Base-by-base conservation (phyloP, 2,797 vertebrate genomes). In the Cyprinella venusta region DNA sequence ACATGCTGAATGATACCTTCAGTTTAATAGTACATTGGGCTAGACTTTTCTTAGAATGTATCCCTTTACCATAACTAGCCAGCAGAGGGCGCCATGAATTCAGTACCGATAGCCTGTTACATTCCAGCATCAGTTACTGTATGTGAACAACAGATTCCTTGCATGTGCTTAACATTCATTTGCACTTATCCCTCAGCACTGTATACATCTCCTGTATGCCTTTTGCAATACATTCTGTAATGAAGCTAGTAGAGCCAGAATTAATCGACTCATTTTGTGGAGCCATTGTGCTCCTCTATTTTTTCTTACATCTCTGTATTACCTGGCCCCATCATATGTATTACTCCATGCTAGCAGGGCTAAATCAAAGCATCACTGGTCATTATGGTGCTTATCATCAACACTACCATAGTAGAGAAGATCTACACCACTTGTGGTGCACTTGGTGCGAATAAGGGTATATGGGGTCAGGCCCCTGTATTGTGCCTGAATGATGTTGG, bases 341-440 rank as follows among this genome's bases (percentile, higher is more conserved):
- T 85, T 26, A 64, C 10, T 83, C 89, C 76, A 75, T 76, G 18
- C 6, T 87, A 21, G 26, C 78, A 72, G 79, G 71, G 70, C 30
- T 71, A 64, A 89, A 89, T 89, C 84, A 84, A 76, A 89, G 84
- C 88, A n/a, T 91, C 91, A 92, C 75, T 0, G 74, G 72, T 84
- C 68, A 88, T 91, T 90, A 40, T 36, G 85, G 80, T 86, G 68
- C 81, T 77, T 30, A 19, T 1, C 19, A 1, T 84, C 88, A 81
- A 80, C 85, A 79, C 69, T 54, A 85, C 36, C 64, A n/a, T n/a
- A n/a, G n/a, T n/a, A n/a, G n/a, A n/a, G n/a, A n/a, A n/a, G n/a
- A n/a, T n/a, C n/a, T n/a, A n/a, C n/a, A n/a, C n/a, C n/a, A 83
- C 3, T 3, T 30, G 3, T 3, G 3, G 30, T 3, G 3, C 30